These are phyloP conservation scores for Habroteleia sp. DNA, from an alignment of 2,888 invertebrate species.

Conservation along the genomic window DNA sequence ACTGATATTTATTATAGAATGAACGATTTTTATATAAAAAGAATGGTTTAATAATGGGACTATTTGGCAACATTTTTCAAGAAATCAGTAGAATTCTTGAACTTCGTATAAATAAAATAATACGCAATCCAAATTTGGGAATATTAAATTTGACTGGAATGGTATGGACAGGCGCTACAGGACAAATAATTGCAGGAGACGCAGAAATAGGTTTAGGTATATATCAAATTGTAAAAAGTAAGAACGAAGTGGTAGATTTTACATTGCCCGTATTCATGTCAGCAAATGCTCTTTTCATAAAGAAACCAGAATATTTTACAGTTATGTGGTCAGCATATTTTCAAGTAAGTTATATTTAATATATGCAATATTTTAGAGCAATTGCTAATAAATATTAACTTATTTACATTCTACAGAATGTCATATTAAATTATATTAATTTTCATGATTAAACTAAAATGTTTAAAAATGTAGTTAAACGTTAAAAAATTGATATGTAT, in stretches of 20 bases:
- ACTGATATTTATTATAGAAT: conserved; percentile 7
- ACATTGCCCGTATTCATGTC: conserved; percentile 12
- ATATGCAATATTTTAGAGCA: too few species aligned
- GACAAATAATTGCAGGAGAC: background rate
- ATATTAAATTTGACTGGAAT: background rate
- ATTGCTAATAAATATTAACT: too few species aligned
- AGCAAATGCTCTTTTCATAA: conserved; percentile 11
- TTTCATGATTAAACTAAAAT: too few species aligned
- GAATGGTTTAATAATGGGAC: background rate
- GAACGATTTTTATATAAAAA: conserved; percentile 2
- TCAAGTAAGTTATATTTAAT: conserved; percentile 18
- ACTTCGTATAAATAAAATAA: background rate
- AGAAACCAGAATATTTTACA: conserved; percentile 2
- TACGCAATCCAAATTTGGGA: conserved; percentile 2
- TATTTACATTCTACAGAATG: too few species aligned
- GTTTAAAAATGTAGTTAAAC: too few species aligned
- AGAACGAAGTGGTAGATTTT: conserved; percentile 8
- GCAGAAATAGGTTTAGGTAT: conserved; percentile 9
- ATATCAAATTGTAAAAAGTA: conserved; percentile 4
- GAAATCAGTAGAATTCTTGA: background rate
- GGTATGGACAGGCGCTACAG: background rate
- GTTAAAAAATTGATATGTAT: too few species aligned
- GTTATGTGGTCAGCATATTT: conserved; percentile 17
- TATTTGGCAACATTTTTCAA: conserved; percentile 11
- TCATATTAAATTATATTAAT: too few species aligned